Percentiles rank a stretch among this genome's conserved stretches.
Evolutionary conservation across 2,888 invertebrate genomes (phyloP).

Genomic region (Drosophila kambysellisi): DNA sequence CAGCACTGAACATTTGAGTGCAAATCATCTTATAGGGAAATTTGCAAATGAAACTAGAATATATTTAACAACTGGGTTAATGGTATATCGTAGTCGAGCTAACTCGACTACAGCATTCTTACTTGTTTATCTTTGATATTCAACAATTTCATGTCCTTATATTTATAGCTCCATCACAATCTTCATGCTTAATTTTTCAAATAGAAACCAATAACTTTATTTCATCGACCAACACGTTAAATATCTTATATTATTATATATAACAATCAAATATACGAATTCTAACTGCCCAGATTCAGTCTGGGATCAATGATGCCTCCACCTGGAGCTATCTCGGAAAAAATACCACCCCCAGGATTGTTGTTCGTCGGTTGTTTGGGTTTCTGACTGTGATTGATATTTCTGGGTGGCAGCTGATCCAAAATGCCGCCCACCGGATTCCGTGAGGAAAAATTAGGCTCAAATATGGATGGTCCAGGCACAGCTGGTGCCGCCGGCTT

Average conservation of each 20-base stretch:
- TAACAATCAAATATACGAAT: background rate
- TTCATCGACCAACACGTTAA: conserved; percentile 6
- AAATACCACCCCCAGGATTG: conserved; percentile 51
- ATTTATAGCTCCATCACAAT: background rate
- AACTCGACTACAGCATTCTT: too few species aligned
- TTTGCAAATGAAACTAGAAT: too few species aligned
- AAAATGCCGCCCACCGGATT: conserved; percentile 65
- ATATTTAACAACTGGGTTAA: too few species aligned
- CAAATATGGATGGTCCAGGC: conserved; percentile 62
- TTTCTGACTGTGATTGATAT: conserved; percentile 25
- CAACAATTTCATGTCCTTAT: too few species aligned
- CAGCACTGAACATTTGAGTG: too few species aligned
- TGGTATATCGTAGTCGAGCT: too few species aligned
- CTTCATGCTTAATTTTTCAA: too few species aligned
- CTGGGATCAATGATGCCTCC: conserved; percentile 60
- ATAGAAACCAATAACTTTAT: conserved; percentile 20
- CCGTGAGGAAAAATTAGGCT: conserved; percentile 35
- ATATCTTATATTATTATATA: background rate
- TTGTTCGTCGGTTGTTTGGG: conserved; percentile 14
- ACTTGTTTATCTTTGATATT: too few species aligned
- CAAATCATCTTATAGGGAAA: too few species aligned
- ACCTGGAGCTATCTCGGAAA: conserved; percentile 34
- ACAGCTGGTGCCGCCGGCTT: conserved; percentile 9
- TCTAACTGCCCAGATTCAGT: conserved; percentile 39
- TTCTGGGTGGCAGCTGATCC: conserved; percentile 47